Percentiles rank a stretch among this genome's conserved stretches.
Evolutionary conservation across 1,140 invertebrate species (phyloP).

Genomic region (Spodoptera frugiperda): DNA sequence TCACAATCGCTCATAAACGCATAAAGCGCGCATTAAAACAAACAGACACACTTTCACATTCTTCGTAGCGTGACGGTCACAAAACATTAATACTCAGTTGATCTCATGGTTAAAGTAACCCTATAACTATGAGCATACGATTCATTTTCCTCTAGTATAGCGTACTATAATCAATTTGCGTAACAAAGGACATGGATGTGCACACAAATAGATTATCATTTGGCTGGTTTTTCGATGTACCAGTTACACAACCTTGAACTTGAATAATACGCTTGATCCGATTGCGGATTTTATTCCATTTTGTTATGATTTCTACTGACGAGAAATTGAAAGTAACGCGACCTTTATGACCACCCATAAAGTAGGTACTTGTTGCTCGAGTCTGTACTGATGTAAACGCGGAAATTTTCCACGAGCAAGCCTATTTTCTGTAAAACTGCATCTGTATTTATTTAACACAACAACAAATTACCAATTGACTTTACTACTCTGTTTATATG

Average conservation of each 20-base stretch:
- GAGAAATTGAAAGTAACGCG: slow-evolving; percentile 6
- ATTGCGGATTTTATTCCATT: slow-evolving; percentile 4
- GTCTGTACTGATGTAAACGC: slow-evolving; percentile 11
- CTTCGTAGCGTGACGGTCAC: slow-evolving; percentile 64
- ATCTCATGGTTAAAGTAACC: slow-evolving; percentile 24
- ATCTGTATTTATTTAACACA: neutral
- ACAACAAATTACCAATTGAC: no score
- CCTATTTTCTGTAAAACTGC: neutral
- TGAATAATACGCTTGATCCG: slow-evolving; percentile 12
- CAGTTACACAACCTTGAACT: slow-evolving; percentile 44
- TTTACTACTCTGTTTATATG: slow-evolving; percentile 13
- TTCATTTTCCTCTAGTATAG: neutral
- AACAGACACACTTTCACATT: slow-evolving; percentile 70
- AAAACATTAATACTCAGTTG: neutral
- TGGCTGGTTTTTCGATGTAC: neutral
- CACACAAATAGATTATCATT: slow-evolving; percentile 33
- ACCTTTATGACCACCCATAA: neutral
- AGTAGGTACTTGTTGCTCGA: no score
- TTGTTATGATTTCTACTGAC: neutral
- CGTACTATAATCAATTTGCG: slow-evolving; percentile 27
- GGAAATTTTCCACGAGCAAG: slow-evolving; percentile 12
- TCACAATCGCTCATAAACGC: slow-evolving; percentile 25
- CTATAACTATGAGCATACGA: neutral
- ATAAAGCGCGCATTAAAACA: slow-evolving; percentile 35
- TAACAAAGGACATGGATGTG: slow-evolving; percentile 42